Percentiles rank a stretch among this genome's conserved stretches.
Evolutionary conservation across 2,888 invertebrate genomes (phyloP).

Genomic region (Marronus borbonicus): DNA sequence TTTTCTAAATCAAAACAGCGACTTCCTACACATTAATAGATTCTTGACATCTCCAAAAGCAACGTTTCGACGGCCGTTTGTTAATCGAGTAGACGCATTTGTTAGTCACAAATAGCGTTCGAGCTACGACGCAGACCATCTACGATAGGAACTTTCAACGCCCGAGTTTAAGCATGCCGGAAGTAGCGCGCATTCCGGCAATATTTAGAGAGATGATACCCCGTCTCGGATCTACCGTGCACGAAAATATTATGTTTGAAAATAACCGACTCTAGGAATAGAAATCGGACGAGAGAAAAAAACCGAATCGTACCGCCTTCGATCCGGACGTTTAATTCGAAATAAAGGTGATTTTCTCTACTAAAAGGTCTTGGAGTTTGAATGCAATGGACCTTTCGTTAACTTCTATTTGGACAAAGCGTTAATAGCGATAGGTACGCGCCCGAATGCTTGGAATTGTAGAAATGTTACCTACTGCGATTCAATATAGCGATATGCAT

Average conservation of each 20-base stretch:
- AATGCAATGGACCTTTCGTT: no score
- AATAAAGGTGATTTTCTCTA: no score
- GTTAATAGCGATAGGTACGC: no score
- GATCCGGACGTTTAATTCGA: no score
- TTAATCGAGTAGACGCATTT: background rate
- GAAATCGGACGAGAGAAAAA: background rate
- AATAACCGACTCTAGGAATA: background rate
- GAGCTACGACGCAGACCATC: background rate
- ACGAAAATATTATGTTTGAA: constrained; percentile 11
- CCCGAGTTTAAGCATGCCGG: constrained; percentile 58
- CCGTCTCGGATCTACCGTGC: constrained; percentile 48
- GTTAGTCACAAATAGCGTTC: background rate
- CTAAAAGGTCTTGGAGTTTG: no score
- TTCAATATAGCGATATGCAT: no score
- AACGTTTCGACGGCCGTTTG: constrained; percentile 1
- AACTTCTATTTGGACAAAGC: no score
- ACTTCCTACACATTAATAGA: constrained; percentile 1
- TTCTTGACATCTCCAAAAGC: background rate
- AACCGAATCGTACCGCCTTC: no score
- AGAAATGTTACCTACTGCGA: no score
- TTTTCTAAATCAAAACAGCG: background rate
- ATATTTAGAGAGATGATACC: constrained; percentile 56
- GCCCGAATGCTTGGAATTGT: no score
- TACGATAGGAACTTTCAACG: constrained; percentile 57
- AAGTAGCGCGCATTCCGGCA: constrained; percentile 59